These are phyloP conservation scores for Drosophila neotestacea DNA, from an alignment of 2,888 invertebrate species.

Conservation along the genomic window DNA sequence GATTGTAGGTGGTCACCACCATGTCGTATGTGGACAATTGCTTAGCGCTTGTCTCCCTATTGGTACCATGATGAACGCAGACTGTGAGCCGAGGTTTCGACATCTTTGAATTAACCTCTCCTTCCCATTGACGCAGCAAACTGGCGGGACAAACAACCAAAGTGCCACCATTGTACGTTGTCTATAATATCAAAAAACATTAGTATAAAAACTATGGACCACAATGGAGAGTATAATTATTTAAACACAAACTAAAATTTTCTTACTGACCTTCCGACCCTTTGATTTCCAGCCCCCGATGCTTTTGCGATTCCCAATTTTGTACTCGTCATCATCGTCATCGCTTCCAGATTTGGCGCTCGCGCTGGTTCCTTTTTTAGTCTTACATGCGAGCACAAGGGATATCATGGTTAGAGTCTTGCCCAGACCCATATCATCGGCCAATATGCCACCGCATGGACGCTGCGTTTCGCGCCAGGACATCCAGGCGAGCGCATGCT, in stretches of 20 bases:
- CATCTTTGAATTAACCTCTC: conserved; percentile 90
- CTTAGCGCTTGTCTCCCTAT: conserved; percentile 89
- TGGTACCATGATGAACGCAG: conserved; percentile 92
- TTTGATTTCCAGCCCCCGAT: conserved; percentile 77
- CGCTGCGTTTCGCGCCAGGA: conserved; percentile 95
- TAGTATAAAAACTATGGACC: too few species aligned
- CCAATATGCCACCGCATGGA: conserved; percentile 94
- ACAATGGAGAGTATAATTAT: too few species aligned
- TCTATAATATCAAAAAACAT: background rate
- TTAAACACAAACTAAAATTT: background rate
- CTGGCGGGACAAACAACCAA: conserved; percentile 97
- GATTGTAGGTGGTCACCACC: conserved; percentile 95
- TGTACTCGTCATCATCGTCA: conserved; percentile 58
- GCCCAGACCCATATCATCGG: conserved; percentile 87
- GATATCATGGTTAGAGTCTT: conserved; percentile 95
- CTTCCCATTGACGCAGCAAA: conserved; percentile 95
- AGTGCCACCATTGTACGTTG: conserved; percentile 89
- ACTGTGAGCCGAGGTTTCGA: conserved; percentile 88
- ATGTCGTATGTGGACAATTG: conserved; percentile 90
- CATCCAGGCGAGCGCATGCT: conserved; percentile 94
- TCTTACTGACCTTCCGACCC: conserved; percentile 81
- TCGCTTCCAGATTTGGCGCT: conserved; percentile 60
- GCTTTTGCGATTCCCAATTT: conserved; percentile 12
- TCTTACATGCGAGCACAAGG: conserved; percentile 88
- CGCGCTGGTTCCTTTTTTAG: conserved; percentile 74